phyloP scores from a whole-genome alignment of 2,113 vertebrate species.

The Mesitornis unicolor region DNA sequence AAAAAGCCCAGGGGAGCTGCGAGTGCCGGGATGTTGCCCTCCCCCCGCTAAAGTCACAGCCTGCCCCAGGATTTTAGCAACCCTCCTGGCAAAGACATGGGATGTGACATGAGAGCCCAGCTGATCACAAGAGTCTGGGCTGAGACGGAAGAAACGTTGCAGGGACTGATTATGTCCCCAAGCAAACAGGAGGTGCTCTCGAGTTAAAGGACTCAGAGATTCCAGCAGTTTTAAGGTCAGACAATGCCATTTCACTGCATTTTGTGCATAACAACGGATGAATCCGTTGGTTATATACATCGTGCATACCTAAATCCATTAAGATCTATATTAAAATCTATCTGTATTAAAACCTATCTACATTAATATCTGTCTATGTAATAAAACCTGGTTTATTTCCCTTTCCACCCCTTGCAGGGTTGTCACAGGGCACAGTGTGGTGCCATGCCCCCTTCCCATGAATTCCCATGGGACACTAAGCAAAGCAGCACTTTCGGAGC shows the following conservation, averaged over 20 bases:
- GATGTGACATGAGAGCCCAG: background rate
- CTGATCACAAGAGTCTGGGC: background rate
- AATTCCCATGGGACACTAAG: background rate
- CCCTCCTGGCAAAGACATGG: fast-evolving
- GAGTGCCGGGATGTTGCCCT: fast-evolving
- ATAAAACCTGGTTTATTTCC: background rate
- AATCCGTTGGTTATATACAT: background rate
- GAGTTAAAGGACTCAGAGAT: background rate
- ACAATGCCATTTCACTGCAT: background rate
- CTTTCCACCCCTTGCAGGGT: background rate
- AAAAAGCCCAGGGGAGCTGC: background rate
- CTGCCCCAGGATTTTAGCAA: background rate
- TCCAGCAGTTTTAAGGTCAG: background rate
- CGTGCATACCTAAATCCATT: background rate
- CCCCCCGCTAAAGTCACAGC: background rate
- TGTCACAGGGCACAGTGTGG: background rate
- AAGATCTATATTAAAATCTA: background rate
- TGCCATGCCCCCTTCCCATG: background rate
- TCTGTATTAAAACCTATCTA: background rate
- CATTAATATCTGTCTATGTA: background rate
- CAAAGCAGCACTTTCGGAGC: background rate
- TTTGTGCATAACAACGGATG: background rate
- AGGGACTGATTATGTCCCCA: background rate
- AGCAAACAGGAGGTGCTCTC: background rate
- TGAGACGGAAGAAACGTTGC: background rate